Percentiles rank a stretch among this genome's conserved stretches.
phyloP scores from a whole-genome alignment of 2,888 invertebrate genomes.

The Drosophila anceps region DNA sequence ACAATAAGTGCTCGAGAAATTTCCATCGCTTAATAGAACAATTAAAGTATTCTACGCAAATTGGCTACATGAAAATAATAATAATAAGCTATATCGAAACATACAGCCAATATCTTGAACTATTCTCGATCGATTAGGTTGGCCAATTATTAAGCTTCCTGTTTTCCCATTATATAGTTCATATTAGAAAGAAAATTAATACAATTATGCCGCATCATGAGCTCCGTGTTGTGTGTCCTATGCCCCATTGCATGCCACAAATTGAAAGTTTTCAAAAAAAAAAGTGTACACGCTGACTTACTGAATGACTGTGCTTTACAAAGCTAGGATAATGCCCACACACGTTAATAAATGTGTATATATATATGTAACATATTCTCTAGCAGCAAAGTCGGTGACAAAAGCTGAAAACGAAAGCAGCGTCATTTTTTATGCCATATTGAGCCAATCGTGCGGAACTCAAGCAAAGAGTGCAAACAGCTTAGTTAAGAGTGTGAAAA shows the following conservation, averaged over 20 bases:
- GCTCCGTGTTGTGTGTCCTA: not conserved
- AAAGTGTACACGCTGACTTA: slow-evolving; percentile 35
- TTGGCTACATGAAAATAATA: not conserved
- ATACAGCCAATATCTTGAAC: not conserved
- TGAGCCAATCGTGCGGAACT: slow-evolving; percentile 3
- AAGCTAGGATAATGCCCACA: slow-evolving; percentile 43
- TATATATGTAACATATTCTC: slow-evolving; percentile 1
- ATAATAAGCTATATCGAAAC: not conserved
- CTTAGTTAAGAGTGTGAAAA: slow-evolving; percentile 22
- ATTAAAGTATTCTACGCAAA: not conserved
- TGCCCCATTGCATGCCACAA: slow-evolving; percentile 3
- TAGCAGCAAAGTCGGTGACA: slow-evolving; percentile 48
- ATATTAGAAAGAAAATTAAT: not conserved
- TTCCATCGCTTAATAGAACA: not conserved
- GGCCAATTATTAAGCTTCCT: not conserved
- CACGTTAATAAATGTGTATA: not conserved
- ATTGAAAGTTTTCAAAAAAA: slow-evolving; percentile 32
- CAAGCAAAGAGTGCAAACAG: slow-evolving; percentile 12
- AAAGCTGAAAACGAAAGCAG: slow-evolving; percentile 82
- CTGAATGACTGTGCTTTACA: slow-evolving; percentile 36
- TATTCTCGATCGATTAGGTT: not conserved
- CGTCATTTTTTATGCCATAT: slow-evolving; percentile 59
- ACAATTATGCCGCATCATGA: slow-evolving; percentile 27
- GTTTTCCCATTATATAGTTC: not conserved
- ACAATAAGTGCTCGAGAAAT: slow-evolving; percentile 1